Evolutionary conservation across 2,113 vertebrate genomes (phyloP).

Genomic region (Aramus guarauna): DNA sequence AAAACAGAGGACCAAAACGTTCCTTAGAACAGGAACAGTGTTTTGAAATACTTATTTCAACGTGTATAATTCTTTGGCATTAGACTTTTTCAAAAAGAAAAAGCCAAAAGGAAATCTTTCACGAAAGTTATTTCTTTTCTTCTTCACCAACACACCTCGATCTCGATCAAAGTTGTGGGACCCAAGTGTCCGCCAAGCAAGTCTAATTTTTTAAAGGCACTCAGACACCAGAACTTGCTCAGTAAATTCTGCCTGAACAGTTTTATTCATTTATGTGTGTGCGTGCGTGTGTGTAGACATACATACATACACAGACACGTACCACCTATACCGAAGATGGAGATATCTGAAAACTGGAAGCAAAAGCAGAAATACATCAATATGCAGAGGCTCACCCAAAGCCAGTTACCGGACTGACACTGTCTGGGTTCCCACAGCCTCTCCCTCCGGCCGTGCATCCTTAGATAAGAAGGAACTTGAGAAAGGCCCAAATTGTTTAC

Average conservation of each 20-base stretch:
- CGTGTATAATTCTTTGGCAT: neutral
- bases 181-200: neutral
- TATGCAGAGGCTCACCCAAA: neutral
- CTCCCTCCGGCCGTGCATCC: accelerated
- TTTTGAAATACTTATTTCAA: neutral
- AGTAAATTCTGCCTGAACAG: neutral
- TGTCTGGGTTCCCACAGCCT: neutral
- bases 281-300: too few species aligned
- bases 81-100: neutral
- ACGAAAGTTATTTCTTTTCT: neutral
- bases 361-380: neutral
- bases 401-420: neutral
- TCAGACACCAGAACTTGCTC: neutral
- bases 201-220: neutral
- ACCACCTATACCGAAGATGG: neutral
- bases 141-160: neutral
- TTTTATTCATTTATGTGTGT: accelerated
- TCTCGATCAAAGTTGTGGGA: neutral
- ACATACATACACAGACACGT: accelerated
- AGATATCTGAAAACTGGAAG: neutral
- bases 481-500: neutral
- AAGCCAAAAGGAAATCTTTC: neutral
- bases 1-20: neutral
- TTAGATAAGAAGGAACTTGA: neutral
- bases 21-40: accelerated